Percentiles rank a stretch among this genome's conserved stretches.
phyloP scores from a whole-genome alignment of 2,888 invertebrate genomes.

The Chorisops tibialis region DNA sequence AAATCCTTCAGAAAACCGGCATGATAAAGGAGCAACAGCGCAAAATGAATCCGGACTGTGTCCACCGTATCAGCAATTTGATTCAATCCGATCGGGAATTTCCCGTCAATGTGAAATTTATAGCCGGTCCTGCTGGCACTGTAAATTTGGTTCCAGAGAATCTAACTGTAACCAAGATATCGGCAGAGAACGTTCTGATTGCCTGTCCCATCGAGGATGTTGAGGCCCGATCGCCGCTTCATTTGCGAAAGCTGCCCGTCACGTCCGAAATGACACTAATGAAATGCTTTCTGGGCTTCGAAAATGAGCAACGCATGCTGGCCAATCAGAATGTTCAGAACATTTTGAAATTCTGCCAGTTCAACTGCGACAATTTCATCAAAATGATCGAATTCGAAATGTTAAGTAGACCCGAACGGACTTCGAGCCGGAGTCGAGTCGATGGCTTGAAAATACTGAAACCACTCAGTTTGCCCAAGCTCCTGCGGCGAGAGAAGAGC shows the following conservation, averaged over 20 bases:
- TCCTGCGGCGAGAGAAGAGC: conserved; percentile 50
- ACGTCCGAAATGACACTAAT: conserved; percentile 48
- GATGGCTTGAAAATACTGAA: conserved; percentile 58
- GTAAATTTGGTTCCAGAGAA: conserved; percentile 45
- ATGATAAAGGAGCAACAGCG: conserved; percentile 39
- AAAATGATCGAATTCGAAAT: conserved; percentile 50
- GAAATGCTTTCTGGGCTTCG: conserved; percentile 49
- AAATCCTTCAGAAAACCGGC: conserved; percentile 47
- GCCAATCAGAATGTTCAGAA: conserved; percentile 52
- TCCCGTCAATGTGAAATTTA: conserved; percentile 48
- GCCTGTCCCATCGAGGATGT: conserved; percentile 56
- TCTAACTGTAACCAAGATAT: conserved; percentile 45
- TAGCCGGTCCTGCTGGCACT: conserved; percentile 45
- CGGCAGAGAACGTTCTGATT: conserved; percentile 51
- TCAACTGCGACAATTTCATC: conserved; percentile 51
- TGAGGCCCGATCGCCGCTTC: conserved; percentile 53
- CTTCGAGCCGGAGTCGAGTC: conserved; percentile 54
- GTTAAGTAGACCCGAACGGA: conserved; percentile 48
- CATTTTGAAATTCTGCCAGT: conserved; percentile 51
- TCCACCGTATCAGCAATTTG: conserved; percentile 47
- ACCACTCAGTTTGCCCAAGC: conserved; percentile 48
- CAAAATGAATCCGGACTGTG: conserved; percentile 50
- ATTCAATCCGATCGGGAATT: conserved; percentile 42
- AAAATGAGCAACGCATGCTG: conserved; percentile 51
- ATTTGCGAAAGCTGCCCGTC: conserved; percentile 55